A percentile compares a stretch with the other conserved stretches of the same genome.
Conservation (phyloP, 2,888 invertebrate genomes). For the Trachelus stipa region DNA sequence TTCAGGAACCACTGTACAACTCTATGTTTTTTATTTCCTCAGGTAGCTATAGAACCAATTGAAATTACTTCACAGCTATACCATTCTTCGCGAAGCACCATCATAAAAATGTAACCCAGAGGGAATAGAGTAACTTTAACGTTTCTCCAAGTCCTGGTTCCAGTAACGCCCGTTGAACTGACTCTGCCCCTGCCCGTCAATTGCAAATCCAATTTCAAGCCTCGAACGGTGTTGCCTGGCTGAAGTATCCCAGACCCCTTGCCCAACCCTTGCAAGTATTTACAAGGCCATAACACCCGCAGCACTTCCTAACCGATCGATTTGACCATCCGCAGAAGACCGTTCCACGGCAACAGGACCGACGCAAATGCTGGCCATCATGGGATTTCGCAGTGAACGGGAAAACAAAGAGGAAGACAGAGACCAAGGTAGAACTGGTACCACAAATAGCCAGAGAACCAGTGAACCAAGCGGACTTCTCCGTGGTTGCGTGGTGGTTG, state of each 20-base stretch:
- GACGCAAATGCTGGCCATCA: neutral
- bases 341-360: neutral
- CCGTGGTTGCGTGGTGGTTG: neutral
- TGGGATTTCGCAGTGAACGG: neutral
- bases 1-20: neutral
- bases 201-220: neutral
- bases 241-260: neutral
- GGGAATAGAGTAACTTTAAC: neutral
- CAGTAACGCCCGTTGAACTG: neutral
- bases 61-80: neutral
- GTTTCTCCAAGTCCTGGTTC: neutral
- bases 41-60: neutral
- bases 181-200: neutral
- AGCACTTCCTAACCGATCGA: neutral
- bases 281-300: neutral
- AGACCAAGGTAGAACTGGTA: neutral
- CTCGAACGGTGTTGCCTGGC: neutral
- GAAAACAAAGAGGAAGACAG: neutral
- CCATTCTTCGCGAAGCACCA: neutral
- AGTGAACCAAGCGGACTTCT: neutral
- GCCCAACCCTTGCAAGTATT: neutral
- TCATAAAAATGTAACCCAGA: neutral
- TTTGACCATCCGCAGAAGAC: neutral
- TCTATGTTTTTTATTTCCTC: neutral
- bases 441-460: neutral